Evolutionary conservation across 2,797 vertebrate species (phyloP).

Genomic region (Macrochelys suwanniensis): DNA sequence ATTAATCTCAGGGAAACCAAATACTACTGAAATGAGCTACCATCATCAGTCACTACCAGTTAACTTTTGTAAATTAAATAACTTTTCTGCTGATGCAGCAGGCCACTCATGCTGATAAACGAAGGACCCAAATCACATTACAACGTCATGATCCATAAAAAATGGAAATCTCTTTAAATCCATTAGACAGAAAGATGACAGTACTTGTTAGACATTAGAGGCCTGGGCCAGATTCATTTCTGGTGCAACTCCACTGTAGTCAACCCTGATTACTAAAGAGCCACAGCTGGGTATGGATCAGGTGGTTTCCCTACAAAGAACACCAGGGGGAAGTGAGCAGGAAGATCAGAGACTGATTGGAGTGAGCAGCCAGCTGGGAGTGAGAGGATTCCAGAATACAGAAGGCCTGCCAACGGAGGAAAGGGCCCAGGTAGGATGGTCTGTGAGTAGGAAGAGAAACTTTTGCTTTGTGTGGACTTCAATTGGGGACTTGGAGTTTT

Average conservation of each 20-base stretch:
- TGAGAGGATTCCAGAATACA: neutral
- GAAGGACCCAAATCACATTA: neutral
- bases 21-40: neutral
- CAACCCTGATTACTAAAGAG: neutral
- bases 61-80: neutral
- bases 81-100: neutral
- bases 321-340: neutral
- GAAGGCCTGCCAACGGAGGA: too few relatives aligned
- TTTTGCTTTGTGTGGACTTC: neutral
- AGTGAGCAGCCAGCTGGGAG: neutral
- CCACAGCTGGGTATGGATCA: neutral
- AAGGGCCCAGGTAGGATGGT: neutral
- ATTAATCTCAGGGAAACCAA: neutral
- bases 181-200: neutral
- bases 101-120: neutral
- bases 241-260: neutral
- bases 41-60: neutral
- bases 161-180: neutral
- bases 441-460: neutral
- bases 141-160: neutral
- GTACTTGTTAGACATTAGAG: neutral
- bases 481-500: neutral
- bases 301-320: neutral
- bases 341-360: too few relatives aligned
- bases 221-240: fast-evolving